Evolutionary conservation across 2,888 invertebrate species (phyloP).

Genomic region (Caenorhabditis sp.): DNA sequence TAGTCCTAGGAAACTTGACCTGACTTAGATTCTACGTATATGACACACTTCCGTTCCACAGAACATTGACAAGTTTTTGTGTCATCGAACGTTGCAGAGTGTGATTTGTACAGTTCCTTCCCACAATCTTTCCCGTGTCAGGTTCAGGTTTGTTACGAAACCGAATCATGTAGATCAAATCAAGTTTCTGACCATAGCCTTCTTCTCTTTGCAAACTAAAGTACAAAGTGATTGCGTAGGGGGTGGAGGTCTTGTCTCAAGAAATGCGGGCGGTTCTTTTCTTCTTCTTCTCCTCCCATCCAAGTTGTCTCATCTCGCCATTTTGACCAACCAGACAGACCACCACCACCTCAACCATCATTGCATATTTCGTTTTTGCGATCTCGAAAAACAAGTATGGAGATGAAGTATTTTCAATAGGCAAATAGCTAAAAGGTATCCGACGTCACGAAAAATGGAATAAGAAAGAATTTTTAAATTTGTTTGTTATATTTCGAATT

Average conservation of each 20-base stretch:
- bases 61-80: neutral
- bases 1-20: too few relatives aligned
- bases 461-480: too few relatives aligned
- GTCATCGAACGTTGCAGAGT: neutral
- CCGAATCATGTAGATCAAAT: conserved; percentile 28
- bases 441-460: neutral
- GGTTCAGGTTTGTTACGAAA: conserved; percentile 21
- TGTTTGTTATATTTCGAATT: too few relatives aligned
- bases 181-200: conserved; percentile 22
- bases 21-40: too few relatives aligned
- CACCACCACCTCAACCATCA: conserved; percentile 24
- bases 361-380: conserved; percentile 8
- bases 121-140: neutral
- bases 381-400: neutral
- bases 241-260: conserved; percentile 17
- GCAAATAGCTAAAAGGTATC: neutral
- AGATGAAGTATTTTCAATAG: conserved; percentile 3
- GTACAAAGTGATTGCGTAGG: conserved; percentile 47
- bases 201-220: conserved; percentile 19
- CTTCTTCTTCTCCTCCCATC: neutral
- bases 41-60: too few relatives aligned
- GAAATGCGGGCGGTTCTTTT: conserved; percentile 33
- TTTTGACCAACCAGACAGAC: conserved; percentile 38
- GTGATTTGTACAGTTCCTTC: conserved; percentile 2
- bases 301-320: conserved; percentile 27